Percentiles rank a stretch among this genome's conserved stretches.
phyloP scores from a whole-genome alignment of 2,797 vertebrate genomes.

The Gephyroberyx darwinii region DNA sequence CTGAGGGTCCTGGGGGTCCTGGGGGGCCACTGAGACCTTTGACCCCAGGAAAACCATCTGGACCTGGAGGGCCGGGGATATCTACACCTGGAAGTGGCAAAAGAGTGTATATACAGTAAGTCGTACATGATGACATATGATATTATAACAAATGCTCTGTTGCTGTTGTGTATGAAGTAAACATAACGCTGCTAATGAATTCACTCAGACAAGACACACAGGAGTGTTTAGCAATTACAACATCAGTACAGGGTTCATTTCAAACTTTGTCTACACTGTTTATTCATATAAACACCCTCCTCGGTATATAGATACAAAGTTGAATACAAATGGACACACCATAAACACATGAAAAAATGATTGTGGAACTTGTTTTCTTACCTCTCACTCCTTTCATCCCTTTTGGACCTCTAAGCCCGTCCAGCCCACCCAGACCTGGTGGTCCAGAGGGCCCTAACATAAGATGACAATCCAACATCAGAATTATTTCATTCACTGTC shows the following conservation, averaged over 20 bases:
- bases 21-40: constrained; percentile 59
- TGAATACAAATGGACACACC: not conserved
- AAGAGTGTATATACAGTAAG: not conserved
- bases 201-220: not conserved
- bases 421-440: constrained; percentile 67
- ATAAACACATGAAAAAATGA: not conserved
- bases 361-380: constrained; percentile 31
- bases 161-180: too few species aligned
- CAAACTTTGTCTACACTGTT: too few species aligned
- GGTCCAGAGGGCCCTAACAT: constrained; percentile 58
- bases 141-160: not conserved
- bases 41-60: constrained; percentile 57
- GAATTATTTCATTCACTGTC: not conserved
- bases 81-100: constrained; percentile 40
- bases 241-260: too few species aligned
- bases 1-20: constrained; percentile 46
- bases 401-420: constrained; percentile 70
- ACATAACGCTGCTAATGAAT: too few species aligned
- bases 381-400: constrained; percentile 66
- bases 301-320: not conserved
- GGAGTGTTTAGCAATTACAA: too few species aligned
- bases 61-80: constrained; percentile 56
- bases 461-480: constrained; percentile 21
- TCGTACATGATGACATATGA: not conserved
- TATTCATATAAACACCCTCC: too few species aligned